A percentile compares a stretch with the other conserved stretches of the same genome.
phyloP scores from a whole-genome alignment of 2,888 invertebrate genomes.

The Stenurella melanura region DNA sequence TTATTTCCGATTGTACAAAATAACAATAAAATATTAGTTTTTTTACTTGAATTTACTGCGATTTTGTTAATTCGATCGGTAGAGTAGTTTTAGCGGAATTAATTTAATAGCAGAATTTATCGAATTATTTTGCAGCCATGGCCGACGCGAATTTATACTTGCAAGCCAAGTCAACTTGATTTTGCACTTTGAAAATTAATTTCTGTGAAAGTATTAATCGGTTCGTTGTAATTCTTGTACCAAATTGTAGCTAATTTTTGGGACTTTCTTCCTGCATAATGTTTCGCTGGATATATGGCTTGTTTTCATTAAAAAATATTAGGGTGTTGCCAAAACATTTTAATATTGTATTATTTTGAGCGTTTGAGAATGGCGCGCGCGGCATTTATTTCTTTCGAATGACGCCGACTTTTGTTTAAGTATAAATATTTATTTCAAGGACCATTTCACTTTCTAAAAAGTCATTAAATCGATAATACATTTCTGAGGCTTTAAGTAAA shows the following conservation, averaged over 20 bases:
- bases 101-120: constrained; percentile 65
- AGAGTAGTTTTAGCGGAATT: constrained; percentile 65
- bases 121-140: constrained; percentile 68
- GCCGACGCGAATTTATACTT: constrained; percentile 66
- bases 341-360: constrained; percentile 72
- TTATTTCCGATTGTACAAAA: constrained; percentile 64
- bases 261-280: constrained; percentile 46
- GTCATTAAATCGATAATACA: not conserved
- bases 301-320: constrained; percentile 68
- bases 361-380: constrained; percentile 71
- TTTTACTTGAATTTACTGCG: constrained; percentile 69
- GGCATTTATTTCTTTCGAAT: constrained; percentile 63
- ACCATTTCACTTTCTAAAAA: constrained; percentile 16
- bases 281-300: constrained; percentile 51
- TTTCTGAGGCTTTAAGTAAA: not conserved
- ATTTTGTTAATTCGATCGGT: constrained; percentile 55
- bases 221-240: constrained; percentile 48
- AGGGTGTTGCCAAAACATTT: constrained; percentile 71
- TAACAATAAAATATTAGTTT: constrained; percentile 70
- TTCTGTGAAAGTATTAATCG: constrained; percentile 56
- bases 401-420: constrained; percentile 39
- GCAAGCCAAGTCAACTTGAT: constrained; percentile 57
- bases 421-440: not conserved
- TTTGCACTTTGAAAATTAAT: constrained; percentile 69
- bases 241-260: constrained; percentile 67